Conservation (phyloP, 1,140 invertebrate genomes). For the Nymphalis io region DNA sequence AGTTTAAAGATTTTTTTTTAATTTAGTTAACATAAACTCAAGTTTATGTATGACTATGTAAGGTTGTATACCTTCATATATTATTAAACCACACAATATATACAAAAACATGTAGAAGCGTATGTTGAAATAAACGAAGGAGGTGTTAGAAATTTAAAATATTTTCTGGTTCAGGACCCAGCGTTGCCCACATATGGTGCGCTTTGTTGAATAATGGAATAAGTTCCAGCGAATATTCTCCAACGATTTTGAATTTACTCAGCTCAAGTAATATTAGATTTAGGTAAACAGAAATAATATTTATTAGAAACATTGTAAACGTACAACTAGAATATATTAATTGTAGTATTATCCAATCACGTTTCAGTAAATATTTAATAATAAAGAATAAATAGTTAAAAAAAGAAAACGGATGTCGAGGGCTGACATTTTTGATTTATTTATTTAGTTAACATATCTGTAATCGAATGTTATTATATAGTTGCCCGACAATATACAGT, state of each 20-base stretch:
- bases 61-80: too few species aligned
- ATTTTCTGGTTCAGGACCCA: constrained; percentile 41
- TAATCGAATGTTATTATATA: constrained; percentile 11
- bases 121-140: constrained; percentile 1
- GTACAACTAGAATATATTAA: background rate
- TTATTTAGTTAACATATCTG: constrained; percentile 7
- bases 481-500: constrained; percentile 11
- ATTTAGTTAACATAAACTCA: too few species aligned
- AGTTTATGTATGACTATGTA: too few species aligned
- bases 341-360: too few species aligned
- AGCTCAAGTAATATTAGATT: constrained; percentile 38
- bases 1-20: too few species aligned
- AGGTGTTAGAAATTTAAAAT: constrained; percentile 44
- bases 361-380: too few species aligned
- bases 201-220: constrained; percentile 48
- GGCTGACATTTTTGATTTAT: background rate
- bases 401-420: too few species aligned
- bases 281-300: constrained; percentile 36
- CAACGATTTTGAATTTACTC: constrained; percentile 43
- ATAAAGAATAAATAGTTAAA: too few species aligned
- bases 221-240: constrained; percentile 42
- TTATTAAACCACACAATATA: too few species aligned
- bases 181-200: constrained; percentile 42
- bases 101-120: background rate
- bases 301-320: constrained; percentile 17